Evolutionary conservation across 1,140 invertebrate genomes (phyloP).

Genomic region (Drosophila equinoxialis): DNA sequence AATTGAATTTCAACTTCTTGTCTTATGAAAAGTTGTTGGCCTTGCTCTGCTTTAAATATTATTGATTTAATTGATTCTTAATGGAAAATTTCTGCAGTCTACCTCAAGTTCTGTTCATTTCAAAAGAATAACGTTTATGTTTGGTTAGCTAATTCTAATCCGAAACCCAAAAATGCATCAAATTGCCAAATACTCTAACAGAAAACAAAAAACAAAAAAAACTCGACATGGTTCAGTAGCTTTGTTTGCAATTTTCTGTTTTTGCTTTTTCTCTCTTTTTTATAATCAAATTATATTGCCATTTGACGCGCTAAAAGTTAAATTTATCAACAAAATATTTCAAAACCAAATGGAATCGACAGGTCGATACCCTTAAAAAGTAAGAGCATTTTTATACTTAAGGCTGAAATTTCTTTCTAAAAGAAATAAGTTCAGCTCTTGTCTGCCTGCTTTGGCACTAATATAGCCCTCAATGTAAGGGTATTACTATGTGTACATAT

Average conservation of each 20-base stretch:
- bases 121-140: not conserved
- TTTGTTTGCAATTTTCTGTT: constrained; percentile 1
- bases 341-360: not conserved
- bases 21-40: constrained; percentile 56
- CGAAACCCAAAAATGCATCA: not conserved
- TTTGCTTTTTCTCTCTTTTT: not conserved
- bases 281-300: constrained; percentile 8
- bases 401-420: too few relatives aligned
- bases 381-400: too few relatives aligned
- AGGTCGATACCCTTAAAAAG: not conserved
- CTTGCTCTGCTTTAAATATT: constrained; percentile 60
- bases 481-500: not conserved
- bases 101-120: not conserved
- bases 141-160: too few relatives aligned
- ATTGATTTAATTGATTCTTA: constrained; percentile 43
- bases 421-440: too few relatives aligned
- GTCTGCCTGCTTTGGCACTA: not conserved
- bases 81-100: constrained; percentile 27
- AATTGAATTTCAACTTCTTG: not conserved
- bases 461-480: not conserved
- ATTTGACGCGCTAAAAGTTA: not conserved
- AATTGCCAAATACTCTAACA: not conserved
- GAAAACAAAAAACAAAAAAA: not conserved
- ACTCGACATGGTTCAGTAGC: not conserved
- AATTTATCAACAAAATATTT: not conserved